phyloP scores from a whole-genome alignment of 2,113 vertebrate species.

The Manacus vitellinus region DNA sequence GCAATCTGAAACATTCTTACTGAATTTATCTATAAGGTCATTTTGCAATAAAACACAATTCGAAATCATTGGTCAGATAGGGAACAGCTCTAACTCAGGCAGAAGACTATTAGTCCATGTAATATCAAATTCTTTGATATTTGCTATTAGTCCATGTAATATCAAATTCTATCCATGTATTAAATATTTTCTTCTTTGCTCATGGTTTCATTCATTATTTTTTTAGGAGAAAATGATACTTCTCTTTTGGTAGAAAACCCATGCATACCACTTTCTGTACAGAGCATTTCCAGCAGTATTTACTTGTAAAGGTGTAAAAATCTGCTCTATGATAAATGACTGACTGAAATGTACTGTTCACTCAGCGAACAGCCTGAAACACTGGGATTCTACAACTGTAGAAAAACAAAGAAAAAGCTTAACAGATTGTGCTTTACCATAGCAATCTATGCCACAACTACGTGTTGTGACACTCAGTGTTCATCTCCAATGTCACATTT shows the following conservation, averaged over 20 bases:
- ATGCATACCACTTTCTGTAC: not conserved
- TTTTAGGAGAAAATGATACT: not conserved
- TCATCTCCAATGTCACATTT: not conserved
- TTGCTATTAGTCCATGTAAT: not conserved
- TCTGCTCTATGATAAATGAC: not conserved
- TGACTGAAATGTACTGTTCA: not conserved
- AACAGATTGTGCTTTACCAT: not conserved
- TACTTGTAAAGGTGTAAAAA: not conserved
- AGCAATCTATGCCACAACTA: not conserved
- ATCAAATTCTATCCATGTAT: not conserved
- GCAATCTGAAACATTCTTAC: not conserved
- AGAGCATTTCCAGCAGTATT: not conserved
- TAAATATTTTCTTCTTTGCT: not conserved
- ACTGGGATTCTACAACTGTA: not conserved
- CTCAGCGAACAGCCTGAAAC: not conserved
- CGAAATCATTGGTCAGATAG: not conserved
- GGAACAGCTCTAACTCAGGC: not conserved
- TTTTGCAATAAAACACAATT: not conserved
- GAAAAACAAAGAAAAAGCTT: not conserved
- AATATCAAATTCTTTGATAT: not conserved
- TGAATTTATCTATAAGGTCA: not conserved
- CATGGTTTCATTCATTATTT: not conserved
- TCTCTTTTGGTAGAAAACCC: not conserved
- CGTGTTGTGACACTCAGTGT: not conserved
- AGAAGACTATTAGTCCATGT: not conserved